Conservation (phyloP, 2,797 vertebrate species). For the Oophaga sylvatica region DNA sequence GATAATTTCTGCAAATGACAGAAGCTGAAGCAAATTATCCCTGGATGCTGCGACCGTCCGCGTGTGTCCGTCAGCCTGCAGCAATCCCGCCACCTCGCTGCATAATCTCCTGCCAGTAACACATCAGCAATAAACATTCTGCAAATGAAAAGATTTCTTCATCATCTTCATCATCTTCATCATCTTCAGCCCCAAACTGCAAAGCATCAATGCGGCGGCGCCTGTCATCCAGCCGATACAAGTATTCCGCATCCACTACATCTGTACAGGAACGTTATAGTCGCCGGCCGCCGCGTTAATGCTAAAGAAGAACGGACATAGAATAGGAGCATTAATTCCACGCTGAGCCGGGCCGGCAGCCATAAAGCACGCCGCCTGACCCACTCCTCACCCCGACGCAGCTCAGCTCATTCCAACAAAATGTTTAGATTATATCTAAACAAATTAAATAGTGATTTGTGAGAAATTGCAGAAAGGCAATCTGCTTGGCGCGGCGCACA, state of each 20-base stretch:
- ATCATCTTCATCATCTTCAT: too few species aligned
- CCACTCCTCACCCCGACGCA: conserved; percentile 45
- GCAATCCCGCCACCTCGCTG: neutral
- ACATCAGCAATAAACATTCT: neutral
- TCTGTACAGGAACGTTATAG: neutral
- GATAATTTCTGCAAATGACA: neutral
- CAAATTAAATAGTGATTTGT: conserved; percentile 58
- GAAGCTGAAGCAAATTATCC: neutral
- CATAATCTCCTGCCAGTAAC: neutral
- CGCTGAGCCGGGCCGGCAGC: conserved; percentile 19
- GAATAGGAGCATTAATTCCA: neutral
- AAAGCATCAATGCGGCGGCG: neutral
- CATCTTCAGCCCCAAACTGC: neutral
- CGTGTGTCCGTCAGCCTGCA: neutral
- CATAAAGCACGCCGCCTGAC: conserved; percentile 27
- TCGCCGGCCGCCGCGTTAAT: neutral
- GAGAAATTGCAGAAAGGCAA: conserved; percentile 56
- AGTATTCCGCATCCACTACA: neutral
- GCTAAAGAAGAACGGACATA: conserved; percentile 3
- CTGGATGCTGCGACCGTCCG: neutral
- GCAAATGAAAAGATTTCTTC: neutral
- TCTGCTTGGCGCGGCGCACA: conserved; percentile 26
- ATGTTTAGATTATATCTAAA: conserved; percentile 59
- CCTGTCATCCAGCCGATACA: neutral
- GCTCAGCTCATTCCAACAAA: conserved; percentile 50